phyloP scores from a whole-genome alignment of 2,113 vertebrate species.

The Microcebus griseorufus region DNA sequence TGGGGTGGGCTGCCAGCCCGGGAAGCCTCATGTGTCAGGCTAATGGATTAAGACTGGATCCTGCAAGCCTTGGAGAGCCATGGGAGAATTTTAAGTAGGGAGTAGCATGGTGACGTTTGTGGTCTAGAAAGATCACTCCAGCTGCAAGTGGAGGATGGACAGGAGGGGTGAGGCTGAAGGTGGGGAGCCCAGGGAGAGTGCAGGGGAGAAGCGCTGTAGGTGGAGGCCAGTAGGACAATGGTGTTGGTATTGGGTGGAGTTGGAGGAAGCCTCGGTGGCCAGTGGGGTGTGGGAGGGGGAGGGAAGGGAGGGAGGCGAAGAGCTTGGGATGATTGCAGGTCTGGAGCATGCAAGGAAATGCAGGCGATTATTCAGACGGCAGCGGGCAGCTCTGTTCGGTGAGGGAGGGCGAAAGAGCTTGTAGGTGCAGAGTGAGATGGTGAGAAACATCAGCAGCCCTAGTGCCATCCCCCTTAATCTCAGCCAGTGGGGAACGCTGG shows the following conservation, averaged over 20 bases:
- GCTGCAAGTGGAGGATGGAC: not conserved
- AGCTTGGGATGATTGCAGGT: not conserved
- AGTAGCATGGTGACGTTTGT: not conserved
- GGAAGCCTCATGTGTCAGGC: not conserved
- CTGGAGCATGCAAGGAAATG: not conserved
- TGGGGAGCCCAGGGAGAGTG: not conserved
- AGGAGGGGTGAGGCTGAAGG: not conserved
- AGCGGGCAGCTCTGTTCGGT: not conserved
- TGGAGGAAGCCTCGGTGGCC: not conserved
- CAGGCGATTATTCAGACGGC: not conserved
- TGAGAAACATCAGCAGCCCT: not conserved
- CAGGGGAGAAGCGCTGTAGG: not conserved
- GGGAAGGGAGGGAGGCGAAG: not conserved
- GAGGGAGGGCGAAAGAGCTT: not conserved
- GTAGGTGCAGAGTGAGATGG: rapidly evolving
- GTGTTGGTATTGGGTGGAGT: not conserved
- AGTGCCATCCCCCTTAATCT: not conserved
- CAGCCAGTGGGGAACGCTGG: not conserved
- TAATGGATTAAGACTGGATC: not conserved
- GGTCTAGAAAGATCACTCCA: not conserved
- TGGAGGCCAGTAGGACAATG: rapidly evolving
- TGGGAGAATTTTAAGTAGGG: not conserved
- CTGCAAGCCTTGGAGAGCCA: not conserved
- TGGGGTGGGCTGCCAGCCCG: not conserved
- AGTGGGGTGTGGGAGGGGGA: not conserved